These are phyloP conservation scores for Hydraecia micacea DNA, from an alignment of 2,888 invertebrate species.

Conservation along the genomic window DNA sequence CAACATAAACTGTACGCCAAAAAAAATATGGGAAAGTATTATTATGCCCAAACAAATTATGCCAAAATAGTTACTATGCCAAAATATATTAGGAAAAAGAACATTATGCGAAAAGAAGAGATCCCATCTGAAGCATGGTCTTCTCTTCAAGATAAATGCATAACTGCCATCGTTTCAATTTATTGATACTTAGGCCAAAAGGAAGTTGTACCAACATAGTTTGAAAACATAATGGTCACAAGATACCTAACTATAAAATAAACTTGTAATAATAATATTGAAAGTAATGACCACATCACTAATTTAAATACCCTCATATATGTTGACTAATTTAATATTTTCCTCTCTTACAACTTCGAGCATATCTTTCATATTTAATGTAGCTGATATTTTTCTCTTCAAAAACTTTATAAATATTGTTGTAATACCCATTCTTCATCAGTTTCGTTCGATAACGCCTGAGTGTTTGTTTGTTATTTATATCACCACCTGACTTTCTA, in stretches of 20 bases:
- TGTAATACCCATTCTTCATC: slow-evolving; percentile 54
- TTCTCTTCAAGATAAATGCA: background rate
- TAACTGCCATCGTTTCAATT: background rate
- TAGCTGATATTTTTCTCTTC: slow-evolving; percentile 1
- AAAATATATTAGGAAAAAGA: no score
- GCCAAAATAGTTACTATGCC: no score
- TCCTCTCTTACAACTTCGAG: background rate
- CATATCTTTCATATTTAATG: background rate
- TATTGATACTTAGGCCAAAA: background rate
- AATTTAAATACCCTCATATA: background rate
- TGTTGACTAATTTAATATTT: background rate
- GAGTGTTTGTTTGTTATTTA: background rate
- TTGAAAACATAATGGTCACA: background rate
- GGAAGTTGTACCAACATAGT: background rate
- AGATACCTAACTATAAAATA: background rate
- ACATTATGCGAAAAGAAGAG: no score
- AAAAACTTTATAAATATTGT: slow-evolving; percentile 55
- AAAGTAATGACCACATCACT: background rate
- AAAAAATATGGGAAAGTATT: no score
- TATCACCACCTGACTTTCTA: slow-evolving; percentile 6
- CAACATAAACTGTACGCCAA: no score
- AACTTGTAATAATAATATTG: background rate
- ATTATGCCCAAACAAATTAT: no score
- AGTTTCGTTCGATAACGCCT: slow-evolving; percentile 11
- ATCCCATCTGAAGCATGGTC: background rate